Conservation (phyloP, 2,113 vertebrate species). For the Semnopithecus entellus region DNA sequence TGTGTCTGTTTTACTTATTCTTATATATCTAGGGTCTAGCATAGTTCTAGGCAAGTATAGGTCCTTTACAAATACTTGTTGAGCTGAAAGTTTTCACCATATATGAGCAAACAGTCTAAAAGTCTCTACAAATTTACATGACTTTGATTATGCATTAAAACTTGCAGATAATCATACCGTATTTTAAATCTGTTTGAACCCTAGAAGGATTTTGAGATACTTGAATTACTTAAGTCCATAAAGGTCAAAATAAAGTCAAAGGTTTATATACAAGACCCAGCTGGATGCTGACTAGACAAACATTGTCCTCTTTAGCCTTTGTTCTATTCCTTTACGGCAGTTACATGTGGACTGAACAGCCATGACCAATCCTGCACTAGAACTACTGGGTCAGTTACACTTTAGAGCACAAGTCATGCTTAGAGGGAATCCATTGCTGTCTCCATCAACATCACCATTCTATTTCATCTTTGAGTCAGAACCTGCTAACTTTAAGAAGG, state of each 20-base stretch:
- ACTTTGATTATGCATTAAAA: neutral
- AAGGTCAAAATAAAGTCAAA: conserved; percentile 23
- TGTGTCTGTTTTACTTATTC: neutral
- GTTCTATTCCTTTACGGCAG: neutral
- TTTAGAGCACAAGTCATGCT: neutral
- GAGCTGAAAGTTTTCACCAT: neutral
- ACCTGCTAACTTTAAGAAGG: neutral
- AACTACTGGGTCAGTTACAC: neutral
- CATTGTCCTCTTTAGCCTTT: neutral
- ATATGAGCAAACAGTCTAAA: neutral
- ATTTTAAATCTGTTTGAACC: neutral
- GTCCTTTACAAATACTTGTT: neutral
- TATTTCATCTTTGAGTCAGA: neutral
- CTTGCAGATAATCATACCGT: neutral
- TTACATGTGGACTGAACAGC: neutral
- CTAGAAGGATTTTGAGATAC: neutral
- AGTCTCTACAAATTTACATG: neutral
- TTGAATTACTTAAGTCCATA: neutral
- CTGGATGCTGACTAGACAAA: neutral
- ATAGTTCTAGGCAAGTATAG: neutral
- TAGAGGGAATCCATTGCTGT: neutral
- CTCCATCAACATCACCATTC: neutral
- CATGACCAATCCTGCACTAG: neutral
- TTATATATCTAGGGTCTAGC: neutral
- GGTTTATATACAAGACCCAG: neutral